Evolutionary conservation across 2,797 vertebrate genomes (phyloP), one percentile per base, ranked within the genome.

Genomic region (Tympanoctomys barrerae): DNA sequence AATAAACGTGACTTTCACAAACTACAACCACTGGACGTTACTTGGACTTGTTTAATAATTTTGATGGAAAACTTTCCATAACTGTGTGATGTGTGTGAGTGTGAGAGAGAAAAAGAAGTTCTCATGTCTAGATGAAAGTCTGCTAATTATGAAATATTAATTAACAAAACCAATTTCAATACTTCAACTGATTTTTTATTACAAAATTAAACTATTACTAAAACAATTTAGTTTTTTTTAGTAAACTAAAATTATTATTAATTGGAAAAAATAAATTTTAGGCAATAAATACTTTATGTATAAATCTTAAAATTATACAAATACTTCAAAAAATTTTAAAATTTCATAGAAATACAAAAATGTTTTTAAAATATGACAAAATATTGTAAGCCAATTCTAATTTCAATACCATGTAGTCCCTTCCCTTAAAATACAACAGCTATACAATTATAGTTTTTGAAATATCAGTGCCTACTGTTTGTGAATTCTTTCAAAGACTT

Each of bases 71-170:
- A 14, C 0, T 33, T 64, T 73, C 26, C 39, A 75, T 10, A 46
- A 46, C 39, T 75, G 71, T 75, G 24, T 7, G 46, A 46, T 77
- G 5, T 49, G 42, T 75, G 26, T 77, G 36, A 39, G 3, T 39
- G 71, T 26, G n/a, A 89, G 28, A 89, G 59, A 39, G 52, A 31
- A 19, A 54, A n/a, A 84, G 57, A 21, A 46, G 42, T 49, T 49
- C 26, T 42, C 26, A 7, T 77, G 24, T 12, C 7, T 78, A n/a
- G 5, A 16, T 86, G 5, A 59, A 49, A 16, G 14, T 70, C 46
- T 59, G 31, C 62, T 87, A 57, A 61, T 57, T 64, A 7, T 57
- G 21, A 90, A 91, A 42, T 62, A 70, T 91, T 92, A 78, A 90
- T 71, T n/a, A 54, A 78, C 13, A 62, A 80, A 73, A 33, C 4